These are phyloP conservation scores for Pseudachorutes palmiensis DNA, from an alignment of 1,140 invertebrate genomes.

Conservation along the genomic window DNA sequence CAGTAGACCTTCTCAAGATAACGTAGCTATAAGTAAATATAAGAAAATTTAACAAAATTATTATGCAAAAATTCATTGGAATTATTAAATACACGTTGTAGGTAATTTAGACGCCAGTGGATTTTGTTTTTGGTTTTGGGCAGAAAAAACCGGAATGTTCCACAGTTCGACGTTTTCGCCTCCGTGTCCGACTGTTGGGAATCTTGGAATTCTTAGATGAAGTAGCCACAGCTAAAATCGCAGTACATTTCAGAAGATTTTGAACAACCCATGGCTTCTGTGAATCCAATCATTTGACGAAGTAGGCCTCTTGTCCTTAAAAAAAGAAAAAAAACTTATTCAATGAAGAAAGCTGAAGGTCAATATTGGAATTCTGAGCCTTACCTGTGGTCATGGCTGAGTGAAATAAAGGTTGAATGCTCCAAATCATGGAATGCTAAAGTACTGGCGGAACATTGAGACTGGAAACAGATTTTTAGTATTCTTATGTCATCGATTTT, in stretches of 20 bases:
- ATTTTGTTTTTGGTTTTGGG: too few species aligned
- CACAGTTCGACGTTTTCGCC: too few species aligned
- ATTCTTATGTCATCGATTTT: neutral
- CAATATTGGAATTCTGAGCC: neutral
- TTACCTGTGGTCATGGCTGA: conserved; percentile 37
- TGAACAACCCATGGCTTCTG: conserved; percentile 35
- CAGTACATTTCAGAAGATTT: conserved; percentile 31
- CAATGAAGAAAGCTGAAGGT: neutral
- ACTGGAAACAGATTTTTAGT: conserved; percentile 18
- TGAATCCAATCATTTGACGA: conserved; percentile 39
- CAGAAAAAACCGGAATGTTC: too few species aligned
- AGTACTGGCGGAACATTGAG: conserved; percentile 35
- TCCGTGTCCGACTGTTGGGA: too few species aligned
- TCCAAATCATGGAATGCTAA: conserved; percentile 37
- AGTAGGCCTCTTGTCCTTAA: conserved; percentile 39
- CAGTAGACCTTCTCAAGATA: too few species aligned
- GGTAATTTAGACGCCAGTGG: too few species aligned
- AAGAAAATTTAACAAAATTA: too few species aligned
- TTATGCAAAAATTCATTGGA: too few species aligned
- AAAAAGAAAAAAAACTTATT: conserved; percentile 19
- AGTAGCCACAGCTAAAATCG: conserved; percentile 33
- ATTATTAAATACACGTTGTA: too few species aligned
- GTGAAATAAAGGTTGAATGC: conserved; percentile 25
- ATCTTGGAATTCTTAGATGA: too few species aligned
- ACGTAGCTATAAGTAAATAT: too few species aligned